Percentiles rank a stretch among this genome's conserved stretches.
These are phyloP conservation scores for Fringilla coelebs DNA, from an alignment of 2,797 vertebrate species.

Conservation along the genomic window DNA sequence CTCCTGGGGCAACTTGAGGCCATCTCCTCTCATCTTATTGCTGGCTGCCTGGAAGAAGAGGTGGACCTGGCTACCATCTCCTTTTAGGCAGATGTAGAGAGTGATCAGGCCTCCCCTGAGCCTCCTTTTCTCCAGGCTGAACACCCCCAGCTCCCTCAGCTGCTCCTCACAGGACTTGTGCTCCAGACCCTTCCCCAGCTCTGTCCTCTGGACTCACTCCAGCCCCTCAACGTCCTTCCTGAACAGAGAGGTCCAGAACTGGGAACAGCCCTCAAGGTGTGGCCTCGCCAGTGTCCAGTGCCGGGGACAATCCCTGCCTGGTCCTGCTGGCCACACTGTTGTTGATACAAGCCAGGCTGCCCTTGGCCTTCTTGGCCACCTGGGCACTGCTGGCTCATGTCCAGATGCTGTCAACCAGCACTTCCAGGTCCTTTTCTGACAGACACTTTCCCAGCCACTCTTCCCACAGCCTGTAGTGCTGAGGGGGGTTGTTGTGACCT, in stretches of 20 bases:
- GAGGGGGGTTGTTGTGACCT: background rate
- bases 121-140: background rate
- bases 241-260: fast-evolving
- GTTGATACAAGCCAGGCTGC: background rate
- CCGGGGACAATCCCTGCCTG: background rate
- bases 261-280: fast-evolving
- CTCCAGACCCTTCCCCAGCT: background rate
- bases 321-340: fast-evolving
- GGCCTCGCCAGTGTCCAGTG: fast-evolving
- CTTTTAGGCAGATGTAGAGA: background rate
- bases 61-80: background rate
- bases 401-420: background rate
- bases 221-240: too few relatives aligned
- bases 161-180: background rate
- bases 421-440: background rate
- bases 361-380: background rate
- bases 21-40: background rate
- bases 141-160: background rate
- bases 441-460: background rate
- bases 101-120: background rate
- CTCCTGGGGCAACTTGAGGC: background rate
- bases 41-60: background rate
- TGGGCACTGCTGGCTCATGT: background rate
- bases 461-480: background rate
- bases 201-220: background rate